Conservation (phyloP, 2,797 vertebrate species). For the Alcedo quadribrachys region DNA sequence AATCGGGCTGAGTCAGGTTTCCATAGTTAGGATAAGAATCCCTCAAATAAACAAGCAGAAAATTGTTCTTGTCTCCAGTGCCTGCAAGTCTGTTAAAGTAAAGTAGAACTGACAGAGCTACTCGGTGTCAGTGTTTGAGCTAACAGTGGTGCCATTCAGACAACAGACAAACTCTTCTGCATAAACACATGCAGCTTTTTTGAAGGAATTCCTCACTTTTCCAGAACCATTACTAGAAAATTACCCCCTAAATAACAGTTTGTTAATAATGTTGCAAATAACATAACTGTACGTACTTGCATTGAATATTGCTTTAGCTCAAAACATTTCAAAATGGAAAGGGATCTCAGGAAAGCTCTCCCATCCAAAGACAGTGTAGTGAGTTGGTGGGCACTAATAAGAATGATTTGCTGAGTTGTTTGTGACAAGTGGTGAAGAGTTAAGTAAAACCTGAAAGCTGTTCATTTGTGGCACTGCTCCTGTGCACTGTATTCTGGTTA, state of each 20-base stretch:
- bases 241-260: neutral
- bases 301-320: neutral
- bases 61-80: constrained; percentile 2
- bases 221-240: neutral
- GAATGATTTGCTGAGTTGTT: neutral
- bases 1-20: constrained; percentile 47
- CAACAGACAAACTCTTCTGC: neutral
- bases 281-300: neutral
- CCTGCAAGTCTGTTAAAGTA: constrained; percentile 40
- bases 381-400: neutral
- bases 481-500: neutral
- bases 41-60: constrained; percentile 62
- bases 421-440: neutral
- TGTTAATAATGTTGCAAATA: neutral
- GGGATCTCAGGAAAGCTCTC: neutral
- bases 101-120: constrained; percentile 36
- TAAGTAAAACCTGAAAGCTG: neutral
- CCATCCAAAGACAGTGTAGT: neutral
- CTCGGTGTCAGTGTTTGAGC: neutral
- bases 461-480: neutral
- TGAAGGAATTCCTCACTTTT: neutral
- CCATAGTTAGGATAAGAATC: constrained; percentile 31
- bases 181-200: neutral
- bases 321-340: neutral
- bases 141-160: constrained; percentile 11